Evolutionary conservation across 2,113 vertebrate genomes (phyloP), one percentile per base, ranked within the genome.

Genomic region (Apistogramma diplotaenia): DNA sequence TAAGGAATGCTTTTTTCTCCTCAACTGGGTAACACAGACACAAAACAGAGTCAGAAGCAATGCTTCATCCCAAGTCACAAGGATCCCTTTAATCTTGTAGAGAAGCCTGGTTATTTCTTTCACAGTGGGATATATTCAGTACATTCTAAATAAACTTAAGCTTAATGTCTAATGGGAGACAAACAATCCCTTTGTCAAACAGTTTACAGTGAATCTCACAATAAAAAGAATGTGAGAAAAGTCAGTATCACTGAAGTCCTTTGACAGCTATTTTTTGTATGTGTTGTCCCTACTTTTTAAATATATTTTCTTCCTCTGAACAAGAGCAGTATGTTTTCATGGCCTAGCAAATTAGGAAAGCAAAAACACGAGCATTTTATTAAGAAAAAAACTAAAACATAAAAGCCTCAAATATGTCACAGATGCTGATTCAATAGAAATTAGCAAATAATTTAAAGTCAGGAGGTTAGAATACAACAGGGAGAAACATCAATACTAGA

Each of bases 341-440:
- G 43, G 75, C 15, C 51, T 71, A 78, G 70, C 51, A 78, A 29
- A 75, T 61, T 18, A 71, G 43, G n/a, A 76, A 62, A 57, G 58
- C 53, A 59, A 53, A 74, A 54, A 70, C 23, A 53, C 15, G 15
- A 35, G 33, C 33, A 35, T 35, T 33, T 7, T 7, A 33, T 6
- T 7, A 33, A 33, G 29, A 31, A 31, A 31, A 31, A 31, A 31
- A 31, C 29, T n/a, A n/a, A n/a, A 37, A 49, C 40, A 82, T 15
- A 21, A 76, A 77, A n/a, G 21, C 16, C 21, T 25, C 3, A 6
- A 49, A 21, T 19, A 40, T 21, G 49, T 35, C 65, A 62, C 51
- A 76, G 13, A 55, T 31, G 35, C 18, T 4, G 54, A 73, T 25
- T 5, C 49, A 53, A 61, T 46, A 33, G 6, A 59, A 59, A 81